Evolutionary conservation across 2,797 vertebrate genomes (phyloP).

Genomic region (Nannoperca australis): DNA sequence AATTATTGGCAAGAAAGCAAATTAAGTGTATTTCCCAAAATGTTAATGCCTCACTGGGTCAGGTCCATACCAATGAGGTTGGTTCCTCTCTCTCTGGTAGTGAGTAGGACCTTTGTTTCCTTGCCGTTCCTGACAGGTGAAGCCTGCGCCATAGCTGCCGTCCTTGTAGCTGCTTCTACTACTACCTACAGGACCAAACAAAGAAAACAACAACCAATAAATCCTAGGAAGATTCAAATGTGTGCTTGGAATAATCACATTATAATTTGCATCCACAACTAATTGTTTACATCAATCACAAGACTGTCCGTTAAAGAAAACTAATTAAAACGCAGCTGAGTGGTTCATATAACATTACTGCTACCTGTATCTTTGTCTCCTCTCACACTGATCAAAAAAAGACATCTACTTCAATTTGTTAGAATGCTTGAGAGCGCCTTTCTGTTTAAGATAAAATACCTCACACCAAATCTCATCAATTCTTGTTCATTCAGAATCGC

Average conservation of each 20-base stretch:
- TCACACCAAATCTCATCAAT: conserved; percentile 22
- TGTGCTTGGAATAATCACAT: conserved; percentile 26
- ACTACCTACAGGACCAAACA: conserved; percentile 78
- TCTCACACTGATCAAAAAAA: conserved; percentile 19
- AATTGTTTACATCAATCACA: conserved; percentile 51
- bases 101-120: conserved; percentile 86
- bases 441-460: conserved; percentile 35
- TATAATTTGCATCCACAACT: conserved; percentile 21
- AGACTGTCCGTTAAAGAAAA: conserved; percentile 26
- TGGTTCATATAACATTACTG: conserved; percentile 19
- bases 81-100: conserved; percentile 85
- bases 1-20: background rate
- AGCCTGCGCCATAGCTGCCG: conserved; percentile 67
- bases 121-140: conserved; percentile 77
- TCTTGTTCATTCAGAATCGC: conserved; percentile 18
- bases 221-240: background rate
- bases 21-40: background rate
- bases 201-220: conserved; percentile 7
- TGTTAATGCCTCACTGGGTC: fast-evolving
- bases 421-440: conserved; percentile 15
- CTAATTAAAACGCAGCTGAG: conserved; percentile 37
- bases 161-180: conserved; percentile 81
- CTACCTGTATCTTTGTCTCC: conserved; percentile 1
- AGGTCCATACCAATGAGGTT: conserved; percentile 90
- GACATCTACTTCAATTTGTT: background rate